phyloP scores from a whole-genome alignment of 2,888 invertebrate genomes.

The Cephus runcator region DNA sequence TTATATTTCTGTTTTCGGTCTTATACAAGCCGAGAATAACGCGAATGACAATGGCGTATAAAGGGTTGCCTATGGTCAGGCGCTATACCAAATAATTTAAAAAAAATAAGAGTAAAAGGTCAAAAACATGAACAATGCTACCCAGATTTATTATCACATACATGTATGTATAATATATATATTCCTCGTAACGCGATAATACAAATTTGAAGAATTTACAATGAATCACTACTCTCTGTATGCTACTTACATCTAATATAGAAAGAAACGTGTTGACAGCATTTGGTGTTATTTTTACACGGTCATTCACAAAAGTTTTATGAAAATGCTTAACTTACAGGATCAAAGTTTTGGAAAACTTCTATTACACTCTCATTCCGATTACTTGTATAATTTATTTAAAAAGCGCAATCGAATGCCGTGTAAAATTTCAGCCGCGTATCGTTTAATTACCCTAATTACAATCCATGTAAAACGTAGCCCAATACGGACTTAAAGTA shows the following conservation, averaged over 20 bases:
- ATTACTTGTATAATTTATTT: neutral
- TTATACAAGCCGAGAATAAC: neutral
- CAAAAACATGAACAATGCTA: neutral
- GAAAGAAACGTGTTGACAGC: neutral
- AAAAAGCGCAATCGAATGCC: neutral
- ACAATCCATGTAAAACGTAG: conserved; percentile 29
- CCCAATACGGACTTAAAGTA: conserved; percentile 29
- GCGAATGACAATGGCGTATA: neutral
- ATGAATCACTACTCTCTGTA: neutral
- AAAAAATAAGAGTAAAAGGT: neutral
- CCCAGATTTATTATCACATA: neutral
- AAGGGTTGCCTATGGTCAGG: neutral
- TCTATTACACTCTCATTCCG: neutral
- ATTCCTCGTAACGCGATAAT: neutral
- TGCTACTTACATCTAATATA: neutral
- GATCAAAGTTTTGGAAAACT: neutral
- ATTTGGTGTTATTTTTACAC: neutral
- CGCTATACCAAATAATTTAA: neutral
- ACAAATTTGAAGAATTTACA: conserved; percentile 4
- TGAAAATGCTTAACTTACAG: neutral
- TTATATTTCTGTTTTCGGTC: neutral
- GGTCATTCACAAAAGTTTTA: neutral
- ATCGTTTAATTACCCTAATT: neutral
- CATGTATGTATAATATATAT: neutral
- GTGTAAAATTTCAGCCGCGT: neutral